phyloP scores from a whole-genome alignment of 2,888 invertebrate genomes.

The Tetragonisca angustula region DNA sequence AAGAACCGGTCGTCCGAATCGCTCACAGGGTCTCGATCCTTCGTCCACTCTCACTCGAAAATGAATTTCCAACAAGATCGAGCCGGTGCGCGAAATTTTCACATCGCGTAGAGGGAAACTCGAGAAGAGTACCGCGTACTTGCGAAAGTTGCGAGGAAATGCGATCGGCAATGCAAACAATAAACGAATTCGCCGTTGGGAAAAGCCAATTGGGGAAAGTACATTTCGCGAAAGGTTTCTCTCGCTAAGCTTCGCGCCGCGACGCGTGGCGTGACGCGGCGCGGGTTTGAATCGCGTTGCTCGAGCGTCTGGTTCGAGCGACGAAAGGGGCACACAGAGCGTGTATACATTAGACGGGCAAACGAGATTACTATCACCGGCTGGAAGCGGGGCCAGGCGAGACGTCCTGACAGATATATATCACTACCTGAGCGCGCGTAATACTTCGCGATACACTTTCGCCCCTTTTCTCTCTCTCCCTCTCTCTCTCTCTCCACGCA shows the following conservation, averaged over 20 bases:
- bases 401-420: conserved; percentile 26
- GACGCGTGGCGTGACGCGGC: background rate
- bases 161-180: conserved; percentile 3
- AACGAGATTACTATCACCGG: conserved; percentile 60
- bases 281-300: conserved; percentile 19
- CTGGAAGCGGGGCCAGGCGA: conserved; percentile 9
- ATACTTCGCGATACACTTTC: conserved; percentile 69
- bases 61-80: background rate
- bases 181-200: conserved; percentile 9
- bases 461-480: conserved; percentile 39
- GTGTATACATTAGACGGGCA: conserved; percentile 43
- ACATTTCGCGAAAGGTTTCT: conserved; percentile 6
- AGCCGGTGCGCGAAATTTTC: background rate
- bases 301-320: conserved; percentile 18
- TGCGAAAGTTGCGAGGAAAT: background rate
- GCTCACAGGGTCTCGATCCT: background rate
- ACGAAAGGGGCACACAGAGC: conserved; percentile 13
- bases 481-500: conserved; percentile 47
- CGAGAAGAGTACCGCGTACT: background rate
- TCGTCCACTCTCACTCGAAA: background rate
- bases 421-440: conserved; percentile 56
- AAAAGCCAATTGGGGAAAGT: conserved; percentile 14
- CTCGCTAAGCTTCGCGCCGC: background rate
- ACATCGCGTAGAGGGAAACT: background rate
- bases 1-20: background rate